Evolutionary conservation across 2,888 invertebrate genomes (phyloP).

Genomic region (Drosophila infuscata): DNA sequence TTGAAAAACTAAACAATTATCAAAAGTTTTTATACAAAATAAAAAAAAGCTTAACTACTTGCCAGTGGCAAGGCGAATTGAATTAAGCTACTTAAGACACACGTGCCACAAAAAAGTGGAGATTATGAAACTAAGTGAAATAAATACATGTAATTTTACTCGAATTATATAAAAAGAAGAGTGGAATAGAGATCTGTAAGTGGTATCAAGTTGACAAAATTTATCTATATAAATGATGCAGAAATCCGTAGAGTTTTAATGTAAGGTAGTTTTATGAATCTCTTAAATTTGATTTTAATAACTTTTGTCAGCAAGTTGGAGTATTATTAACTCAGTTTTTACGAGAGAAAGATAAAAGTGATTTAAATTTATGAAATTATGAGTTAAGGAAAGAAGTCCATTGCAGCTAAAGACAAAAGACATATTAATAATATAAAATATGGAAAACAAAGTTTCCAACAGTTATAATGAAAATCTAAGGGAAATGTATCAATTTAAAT

Average conservation of each 20-base stretch:
- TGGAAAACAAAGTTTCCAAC: background rate
- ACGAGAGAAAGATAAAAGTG: background rate
- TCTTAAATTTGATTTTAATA: background rate
- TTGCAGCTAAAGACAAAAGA: background rate
- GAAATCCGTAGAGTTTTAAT: background rate
- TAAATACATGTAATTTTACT: background rate
- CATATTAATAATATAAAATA: background rate
- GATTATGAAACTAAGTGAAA: constrained; percentile 3
- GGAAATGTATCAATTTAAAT: background rate
- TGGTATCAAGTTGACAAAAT: background rate
- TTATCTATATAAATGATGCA: background rate
- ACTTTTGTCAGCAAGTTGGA: background rate
- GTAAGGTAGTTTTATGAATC: background rate
- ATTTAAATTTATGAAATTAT: background rate
- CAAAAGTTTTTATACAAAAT: constrained; percentile 55
- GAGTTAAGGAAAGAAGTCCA: background rate
- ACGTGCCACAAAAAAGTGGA: constrained; percentile 37
- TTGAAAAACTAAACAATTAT: constrained; percentile 58
- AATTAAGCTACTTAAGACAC: constrained; percentile 47
- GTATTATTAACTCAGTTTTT: background rate
- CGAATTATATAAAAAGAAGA: background rate
- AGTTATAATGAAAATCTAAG: background rate
- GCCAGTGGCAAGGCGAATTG: constrained; percentile 44
- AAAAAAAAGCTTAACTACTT: constrained; percentile 35
- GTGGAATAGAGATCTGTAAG: background rate